Evolutionary conservation across 2,113 vertebrate species (phyloP), one percentile per base, ranked within the genome.

Genomic region (Stomatorhinus ivindoensis): DNA sequence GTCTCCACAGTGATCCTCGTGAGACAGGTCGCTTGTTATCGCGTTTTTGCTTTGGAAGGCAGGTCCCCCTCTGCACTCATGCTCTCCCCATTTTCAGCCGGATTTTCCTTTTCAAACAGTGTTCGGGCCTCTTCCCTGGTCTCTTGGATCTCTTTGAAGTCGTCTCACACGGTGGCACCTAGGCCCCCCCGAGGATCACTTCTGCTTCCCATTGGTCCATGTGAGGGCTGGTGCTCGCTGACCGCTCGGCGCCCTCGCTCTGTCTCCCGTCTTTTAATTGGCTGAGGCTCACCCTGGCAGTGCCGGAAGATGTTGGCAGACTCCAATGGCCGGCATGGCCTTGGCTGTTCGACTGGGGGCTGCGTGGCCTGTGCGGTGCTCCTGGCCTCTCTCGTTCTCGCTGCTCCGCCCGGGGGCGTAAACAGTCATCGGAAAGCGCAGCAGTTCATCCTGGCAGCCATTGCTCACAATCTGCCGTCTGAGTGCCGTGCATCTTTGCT

Each of bases 141-240:
- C 27, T 86, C 82, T 50, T 53, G 24, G 44, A 13, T 86, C 88
- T 42, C 73, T 89, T 89, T 89, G 76, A 89, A 55, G 50, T 84
- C 39, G 17, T 31, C 27, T 42, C 42, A 13, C 76, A 8, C 35
- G 21, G 73, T 46, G 50, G 51, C 5, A 15, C 51, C 31, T 76
- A n/a, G 24, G 19, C 84, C 47, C 47, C 44, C 27, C 31, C 0
- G 61, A 27, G 73, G 61, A 76, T 87, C 69, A 61, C 27, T 10
- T 51, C 61, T 2, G 27, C 44, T 35, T 42, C 24, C 85, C 84
- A 87, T 87, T 89, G 27, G 44, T 87, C 13, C 42, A 0, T 44
- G 31, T 46, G 7, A 89, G 53, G 46, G 84, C 85, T 53, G 39
- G 65, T 80, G 84, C 24, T 80, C 15, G 17, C 83, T 53, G 8